Percentiles rank a stretch among this genome's conserved stretches.
These are phyloP conservation scores for Rhabdomys pumilio DNA, from an alignment of 2,797 vertebrate genomes.

Conservation along the genomic window DNA sequence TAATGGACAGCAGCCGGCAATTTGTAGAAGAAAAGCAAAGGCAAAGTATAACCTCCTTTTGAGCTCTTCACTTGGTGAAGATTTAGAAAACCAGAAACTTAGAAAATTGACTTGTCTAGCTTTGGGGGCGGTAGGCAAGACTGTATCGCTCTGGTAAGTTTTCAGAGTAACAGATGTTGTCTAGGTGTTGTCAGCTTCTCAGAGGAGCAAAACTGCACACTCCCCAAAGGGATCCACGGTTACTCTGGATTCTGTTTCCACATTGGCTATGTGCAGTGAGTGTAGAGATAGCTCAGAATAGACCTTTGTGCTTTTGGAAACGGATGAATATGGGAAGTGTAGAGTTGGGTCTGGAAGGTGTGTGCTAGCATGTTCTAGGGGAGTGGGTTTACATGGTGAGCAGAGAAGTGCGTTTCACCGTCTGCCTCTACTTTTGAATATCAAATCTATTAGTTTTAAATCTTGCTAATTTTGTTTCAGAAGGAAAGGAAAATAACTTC, in stretches of 20 bases:
- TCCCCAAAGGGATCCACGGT: not conserved
- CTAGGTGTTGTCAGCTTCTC: not conserved
- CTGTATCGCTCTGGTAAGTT: not conserved
- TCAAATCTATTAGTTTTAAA: not conserved
- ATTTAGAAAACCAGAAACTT: slow-evolving; percentile 65
- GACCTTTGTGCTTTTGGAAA: not conserved
- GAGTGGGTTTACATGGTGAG: not conserved
- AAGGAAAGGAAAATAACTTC: slow-evolving; percentile 66
- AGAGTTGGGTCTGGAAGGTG: slow-evolving; percentile 12
- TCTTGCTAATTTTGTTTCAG: slow-evolving; percentile 25
- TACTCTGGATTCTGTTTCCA: not conserved
- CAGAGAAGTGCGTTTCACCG: not conserved
- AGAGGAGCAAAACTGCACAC: not conserved
- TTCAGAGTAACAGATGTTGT: not conserved
- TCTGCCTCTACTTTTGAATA: not conserved
- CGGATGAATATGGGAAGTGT: not conserved
- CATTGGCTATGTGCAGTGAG: not conserved
- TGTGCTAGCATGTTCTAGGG: slow-evolving; percentile 29
- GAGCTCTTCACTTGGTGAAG: slow-evolving; percentile 25
- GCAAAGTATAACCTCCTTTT: slow-evolving; percentile 54
- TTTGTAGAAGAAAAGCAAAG: slow-evolving; percentile 58
- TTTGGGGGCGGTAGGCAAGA: not conserved
- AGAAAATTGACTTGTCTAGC: slow-evolving; percentile 14
- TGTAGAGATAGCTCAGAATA: slow-evolving; percentile 13
- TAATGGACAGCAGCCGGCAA: slow-evolving; percentile 45